These are phyloP conservation scores for Trachelus troglodyta DNA, from an alignment of 2,888 invertebrate species.

Conservation along the genomic window DNA sequence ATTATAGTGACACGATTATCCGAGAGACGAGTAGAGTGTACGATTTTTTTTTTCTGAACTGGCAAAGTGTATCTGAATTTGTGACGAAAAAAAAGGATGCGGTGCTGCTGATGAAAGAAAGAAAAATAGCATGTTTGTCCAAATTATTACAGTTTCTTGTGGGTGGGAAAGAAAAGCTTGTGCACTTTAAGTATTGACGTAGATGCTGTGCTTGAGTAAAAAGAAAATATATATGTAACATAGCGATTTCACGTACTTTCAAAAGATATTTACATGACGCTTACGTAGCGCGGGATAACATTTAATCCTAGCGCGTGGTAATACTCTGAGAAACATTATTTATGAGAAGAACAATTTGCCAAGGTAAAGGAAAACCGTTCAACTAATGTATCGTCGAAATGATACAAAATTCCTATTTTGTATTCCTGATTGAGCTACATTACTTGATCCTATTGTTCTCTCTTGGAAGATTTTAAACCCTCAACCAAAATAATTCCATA, in stretches of 20 bases:
- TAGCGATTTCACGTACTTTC: not conserved
- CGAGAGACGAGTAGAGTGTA: not conserved
- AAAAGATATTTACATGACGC: not conserved
- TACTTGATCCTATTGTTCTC: not conserved
- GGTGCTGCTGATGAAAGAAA: not conserved
- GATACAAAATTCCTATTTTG: not conserved
- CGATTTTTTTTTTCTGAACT: not conserved
- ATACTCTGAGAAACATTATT: not conserved
- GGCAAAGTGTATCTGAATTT: not conserved
- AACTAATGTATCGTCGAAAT: not conserved
- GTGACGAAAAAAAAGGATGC: not conserved
- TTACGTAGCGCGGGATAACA: not conserved
- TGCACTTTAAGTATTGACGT: not conserved
- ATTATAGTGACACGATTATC: not conserved
- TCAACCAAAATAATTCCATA: slow-evolving; percentile 27
- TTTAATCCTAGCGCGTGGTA: not conserved
- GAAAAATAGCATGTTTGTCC: not conserved
- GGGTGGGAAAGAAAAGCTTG: not conserved
- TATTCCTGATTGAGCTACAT: not conserved
- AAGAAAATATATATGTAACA: not conserved
- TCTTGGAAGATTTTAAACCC: slow-evolving; percentile 11
- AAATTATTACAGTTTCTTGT: not conserved
- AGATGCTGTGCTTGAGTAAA: not conserved
- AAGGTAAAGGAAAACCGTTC: not conserved
- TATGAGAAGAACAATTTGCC: not conserved